phyloP scores from a whole-genome alignment of 1,140 invertebrate genomes.

The Drosophila nannoptera region DNA sequence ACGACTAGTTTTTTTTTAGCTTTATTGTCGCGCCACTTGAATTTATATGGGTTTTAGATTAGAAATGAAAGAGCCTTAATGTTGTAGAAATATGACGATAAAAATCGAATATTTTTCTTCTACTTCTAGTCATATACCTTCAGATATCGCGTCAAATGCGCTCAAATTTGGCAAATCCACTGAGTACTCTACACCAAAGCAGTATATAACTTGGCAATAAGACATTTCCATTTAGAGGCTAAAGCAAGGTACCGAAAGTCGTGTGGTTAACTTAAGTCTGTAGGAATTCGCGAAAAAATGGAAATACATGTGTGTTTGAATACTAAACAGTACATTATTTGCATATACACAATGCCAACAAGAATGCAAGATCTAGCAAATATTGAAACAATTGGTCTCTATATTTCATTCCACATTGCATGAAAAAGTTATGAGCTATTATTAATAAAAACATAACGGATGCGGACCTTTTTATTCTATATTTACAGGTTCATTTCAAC shows the following conservation, averaged over 20 bases:
- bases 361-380: conserved; percentile 33
- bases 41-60: too few species aligned
- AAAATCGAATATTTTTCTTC: too few species aligned
- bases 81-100: too few species aligned
- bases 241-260: conserved; percentile 4
- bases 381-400: conserved; percentile 52
- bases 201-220: too few species aligned
- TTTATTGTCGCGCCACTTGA: too few species aligned
- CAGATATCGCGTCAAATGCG: too few species aligned
- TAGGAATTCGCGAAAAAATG: conserved; percentile 21
- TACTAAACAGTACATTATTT: conserved; percentile 32
- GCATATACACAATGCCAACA: conserved; percentile 18
- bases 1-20: too few species aligned
- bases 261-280: conserved; percentile 2
- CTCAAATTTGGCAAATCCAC: too few species aligned
- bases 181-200: too few species aligned
- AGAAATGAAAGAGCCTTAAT: too few species aligned
- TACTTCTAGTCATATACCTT: too few species aligned
- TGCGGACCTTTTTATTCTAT: not conserved
- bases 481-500: too few species aligned
- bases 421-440: conserved; percentile 3
- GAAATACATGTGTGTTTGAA: conserved; percentile 38
- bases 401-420: conserved; percentile 24
- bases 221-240: not conserved
- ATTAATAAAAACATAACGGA: not conserved